phyloP scores from a whole-genome alignment of 2,113 vertebrate genomes.

The Actenoides hombroni region DNA sequence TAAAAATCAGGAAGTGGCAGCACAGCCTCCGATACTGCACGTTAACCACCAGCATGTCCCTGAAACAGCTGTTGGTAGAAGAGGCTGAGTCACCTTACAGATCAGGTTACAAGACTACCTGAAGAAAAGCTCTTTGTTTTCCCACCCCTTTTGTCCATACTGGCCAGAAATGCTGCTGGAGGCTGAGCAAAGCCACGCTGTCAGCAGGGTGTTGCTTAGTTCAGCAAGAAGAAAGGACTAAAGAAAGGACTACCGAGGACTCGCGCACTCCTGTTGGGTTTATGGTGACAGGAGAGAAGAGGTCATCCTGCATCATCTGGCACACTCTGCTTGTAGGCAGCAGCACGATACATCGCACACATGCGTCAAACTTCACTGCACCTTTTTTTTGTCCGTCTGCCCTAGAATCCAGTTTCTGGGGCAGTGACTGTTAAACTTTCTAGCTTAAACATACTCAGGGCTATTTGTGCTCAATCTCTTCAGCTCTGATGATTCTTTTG shows the following conservation, averaged over 20 bases:
- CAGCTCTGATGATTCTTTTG: background rate
- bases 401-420: background rate
- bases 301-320: no score
- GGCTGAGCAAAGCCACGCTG: background rate
- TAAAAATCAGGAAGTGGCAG: constrained; percentile 45
- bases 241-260: background rate
- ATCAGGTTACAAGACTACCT: constrained; percentile 59
- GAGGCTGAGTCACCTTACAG: constrained; percentile 51
- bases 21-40: background rate
- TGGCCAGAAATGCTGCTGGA: background rate
- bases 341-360: background rate
- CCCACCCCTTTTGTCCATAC: constrained; percentile 51
- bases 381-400: background rate
- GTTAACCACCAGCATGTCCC: background rate
- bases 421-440: background rate
- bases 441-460: background rate
- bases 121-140: constrained; percentile 56
- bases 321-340: background rate
- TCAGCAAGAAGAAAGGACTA: background rate
- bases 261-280: background rate
- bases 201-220: background rate
- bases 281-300: background rate
- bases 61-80: background rate
- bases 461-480: background rate
- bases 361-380: background rate